Base-by-base conservation (phyloP, 92 coral and sea anemone species). In the Muricea muricata region DNA sequence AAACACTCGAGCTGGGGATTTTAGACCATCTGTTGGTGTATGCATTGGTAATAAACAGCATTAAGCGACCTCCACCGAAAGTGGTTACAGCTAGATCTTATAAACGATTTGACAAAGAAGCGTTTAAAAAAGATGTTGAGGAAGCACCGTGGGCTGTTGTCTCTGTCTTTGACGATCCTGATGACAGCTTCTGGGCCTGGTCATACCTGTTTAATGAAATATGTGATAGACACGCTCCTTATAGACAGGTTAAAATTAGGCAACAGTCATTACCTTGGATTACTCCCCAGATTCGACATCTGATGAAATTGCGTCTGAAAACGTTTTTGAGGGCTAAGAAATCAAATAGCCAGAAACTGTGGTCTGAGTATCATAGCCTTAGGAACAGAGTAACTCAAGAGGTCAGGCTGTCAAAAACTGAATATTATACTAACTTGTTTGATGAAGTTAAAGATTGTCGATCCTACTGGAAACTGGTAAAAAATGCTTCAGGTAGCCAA, bases 221-320 rank as follows among this genome's bases (percentile, higher is more conserved):
- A 31, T 85, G 89, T 61, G 63, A 75, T 24, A 28, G 74, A 52
- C 82, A 85, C 40, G 89, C 89, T 78, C 85, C 79, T 20, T 83
- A 57, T 24, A 84, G 69, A 46, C 81, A 78, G 58, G 82, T 80
- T 39, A 85, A 89, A 61, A 66, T 85, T 25, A 79, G 89, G 70
- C 80, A 80, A 37, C 65, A 69, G 20, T 88, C 92, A 32, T 54
- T 85, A 25, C 86, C 88, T 15, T 88, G 91, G 84, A 84, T 88
- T 46, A 77, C 88, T 23, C 84, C 80, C 14, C 80, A 76, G 78
- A 83, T 84, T 28, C 81, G 85, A 35, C 88, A 82, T 63, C 29
- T 73, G 79, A 83, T 88, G 65, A 88, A 88, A 42, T 35, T 79
- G 71, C 63, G 91, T 6, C 78, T 37, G 23, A 88, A 83, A 66